Base-by-base conservation (phyloP, 2,888 invertebrate genomes). In the Homarus gammarus region DNA sequence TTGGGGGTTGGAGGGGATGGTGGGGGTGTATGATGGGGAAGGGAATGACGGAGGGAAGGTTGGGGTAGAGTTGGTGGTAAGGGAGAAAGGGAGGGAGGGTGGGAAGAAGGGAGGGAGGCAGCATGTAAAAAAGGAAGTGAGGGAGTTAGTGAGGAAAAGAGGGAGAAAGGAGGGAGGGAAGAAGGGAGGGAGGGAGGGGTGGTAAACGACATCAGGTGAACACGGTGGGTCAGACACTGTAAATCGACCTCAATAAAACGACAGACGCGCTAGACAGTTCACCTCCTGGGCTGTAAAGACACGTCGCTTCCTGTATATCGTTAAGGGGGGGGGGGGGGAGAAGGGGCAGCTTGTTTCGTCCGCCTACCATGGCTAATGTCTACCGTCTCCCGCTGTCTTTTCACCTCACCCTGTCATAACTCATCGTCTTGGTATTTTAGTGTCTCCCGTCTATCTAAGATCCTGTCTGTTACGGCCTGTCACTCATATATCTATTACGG, bases 191-290 rank as follows among this genome's bases (percentile, higher is more conserved):
- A n/a, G 36, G 38, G 12, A 8, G 15, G 36, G 1, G 10, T n/a
- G 18, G 5, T 18, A 31, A 27, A 18, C n/a, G 18, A 15, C n/a
- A 5, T 44, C 77, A 6, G 77, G 27, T 51, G 22, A 44, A 6
- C 27, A 49, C 31, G 49, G 40, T 77, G 40, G 49, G 49, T 77
- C 40, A 77, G 40, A 40, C 40, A 40, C 77, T 44, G 40, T 77
- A 77, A 77, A 77, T 49, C 49, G 77, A 77, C 77, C 40, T 77
- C 77, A 77, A 77, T 77, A 77, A 77, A 77, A 77, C 77, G 77
- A 2, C 2, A 18, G 77, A 31, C 77, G 78, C 27, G 78, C 78
- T 49, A 78, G 27, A 78, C 22, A 78, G 78, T 8, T 78, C 22
- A 51, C 78, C n/a, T 40, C 77, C 1, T 27, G 15, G 40, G 1